These are phyloP conservation scores for Agrotis clavis DNA, from an alignment of 2,888 invertebrate species.

Conservation along the genomic window DNA sequence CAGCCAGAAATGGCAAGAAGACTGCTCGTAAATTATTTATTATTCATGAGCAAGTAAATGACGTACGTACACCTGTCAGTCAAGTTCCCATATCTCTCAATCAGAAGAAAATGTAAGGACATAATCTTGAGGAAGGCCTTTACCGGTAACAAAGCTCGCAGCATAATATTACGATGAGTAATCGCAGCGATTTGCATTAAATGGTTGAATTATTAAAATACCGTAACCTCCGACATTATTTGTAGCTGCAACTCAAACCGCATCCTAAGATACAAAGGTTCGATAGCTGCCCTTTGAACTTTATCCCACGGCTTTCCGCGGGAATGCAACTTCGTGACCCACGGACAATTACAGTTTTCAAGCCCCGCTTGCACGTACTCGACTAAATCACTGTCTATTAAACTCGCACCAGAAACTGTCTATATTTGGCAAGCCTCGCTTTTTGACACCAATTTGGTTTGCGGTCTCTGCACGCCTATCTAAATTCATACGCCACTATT, in stretches of 20 bases:
- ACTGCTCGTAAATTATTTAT: no score
- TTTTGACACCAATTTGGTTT: constrained; percentile 52
- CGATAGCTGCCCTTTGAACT: constrained; percentile 83
- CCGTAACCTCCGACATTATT: constrained; percentile 70
- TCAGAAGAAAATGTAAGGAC: constrained; percentile 44
- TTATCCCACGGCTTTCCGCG: constrained; percentile 75
- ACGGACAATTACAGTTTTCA: constrained; percentile 81
- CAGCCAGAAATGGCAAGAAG: no score
- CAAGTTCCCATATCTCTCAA: constrained; percentile 38
- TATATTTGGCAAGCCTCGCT: constrained; percentile 67
- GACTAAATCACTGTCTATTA: constrained; percentile 78
- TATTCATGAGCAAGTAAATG: background rate
- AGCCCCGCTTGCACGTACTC: constrained; percentile 73
- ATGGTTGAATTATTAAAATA: constrained; percentile 70
- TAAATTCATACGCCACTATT: constrained; percentile 56
- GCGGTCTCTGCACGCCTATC: constrained; percentile 51
- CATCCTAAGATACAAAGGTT: constrained; percentile 74
- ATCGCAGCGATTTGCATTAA: constrained; percentile 68
- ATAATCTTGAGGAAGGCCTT: constrained; percentile 39
- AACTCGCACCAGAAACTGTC: constrained; percentile 60
- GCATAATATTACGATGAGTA: constrained; percentile 64
- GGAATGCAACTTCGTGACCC: constrained; percentile 78
- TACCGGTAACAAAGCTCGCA: constrained; percentile 18
- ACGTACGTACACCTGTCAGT: background rate
- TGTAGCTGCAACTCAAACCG: constrained; percentile 70